These are phyloP conservation scores for Chrysotoxum bicinctum DNA, from an alignment of 2,888 invertebrate species.

Conservation along the genomic window DNA sequence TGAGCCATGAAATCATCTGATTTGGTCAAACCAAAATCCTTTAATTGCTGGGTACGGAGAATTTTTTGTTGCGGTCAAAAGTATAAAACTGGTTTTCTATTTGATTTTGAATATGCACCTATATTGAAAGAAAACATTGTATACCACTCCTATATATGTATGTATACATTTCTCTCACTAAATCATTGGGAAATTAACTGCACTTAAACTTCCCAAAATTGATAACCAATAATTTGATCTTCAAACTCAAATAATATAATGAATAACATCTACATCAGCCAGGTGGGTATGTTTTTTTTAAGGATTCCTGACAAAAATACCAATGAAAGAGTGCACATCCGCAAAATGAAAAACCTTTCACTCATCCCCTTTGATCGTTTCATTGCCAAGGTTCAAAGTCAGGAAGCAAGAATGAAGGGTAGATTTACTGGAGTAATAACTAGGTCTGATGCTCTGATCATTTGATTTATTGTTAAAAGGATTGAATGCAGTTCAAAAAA, in stretches of 20 bases:
- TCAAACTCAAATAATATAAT: neutral
- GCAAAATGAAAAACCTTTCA: slow-evolving; percentile 13
- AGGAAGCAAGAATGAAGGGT: neutral
- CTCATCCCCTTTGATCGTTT: slow-evolving; percentile 11
- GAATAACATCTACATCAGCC: neutral
- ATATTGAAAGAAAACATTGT: too few relatives aligned
- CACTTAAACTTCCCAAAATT: neutral
- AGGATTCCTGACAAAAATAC: neutral
- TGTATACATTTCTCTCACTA: too few relatives aligned
- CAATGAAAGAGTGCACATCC: slow-evolving; percentile 24
- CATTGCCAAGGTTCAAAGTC: slow-evolving; percentile 45
- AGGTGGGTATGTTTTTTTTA: slow-evolving; percentile 9
- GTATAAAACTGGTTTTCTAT: too few relatives aligned
- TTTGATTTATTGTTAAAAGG: slow-evolving; percentile 19
- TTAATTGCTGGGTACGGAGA: neutral
- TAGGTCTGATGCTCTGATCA: neutral
- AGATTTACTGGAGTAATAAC: slow-evolving; percentile 7
- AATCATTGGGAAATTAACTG: neutral
- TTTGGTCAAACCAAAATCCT: slow-evolving; percentile 10
- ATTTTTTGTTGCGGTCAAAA: neutral
- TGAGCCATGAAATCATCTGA: slow-evolving; percentile 11
- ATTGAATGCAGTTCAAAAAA: neutral
- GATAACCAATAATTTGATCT: slow-evolving; percentile 5
- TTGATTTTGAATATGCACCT: too few relatives aligned
- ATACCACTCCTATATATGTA: too few relatives aligned